Evolutionary conservation across 1,140 invertebrate genomes (phyloP).

Genomic region (Caenorhabditis tropicalis): DNA sequence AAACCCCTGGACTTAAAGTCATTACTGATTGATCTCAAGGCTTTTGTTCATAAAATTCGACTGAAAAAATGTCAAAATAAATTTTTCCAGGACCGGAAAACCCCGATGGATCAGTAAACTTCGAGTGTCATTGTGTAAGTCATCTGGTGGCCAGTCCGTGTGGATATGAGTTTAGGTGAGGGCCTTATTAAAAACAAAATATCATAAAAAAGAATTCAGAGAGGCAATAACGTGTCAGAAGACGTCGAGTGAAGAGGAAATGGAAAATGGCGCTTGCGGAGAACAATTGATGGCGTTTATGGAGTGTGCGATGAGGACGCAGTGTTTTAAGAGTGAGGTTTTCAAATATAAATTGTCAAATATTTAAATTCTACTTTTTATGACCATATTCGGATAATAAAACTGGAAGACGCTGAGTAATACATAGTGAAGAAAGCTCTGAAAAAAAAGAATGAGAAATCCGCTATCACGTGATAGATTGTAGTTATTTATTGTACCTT

Average conservation of each 20-base stretch:
- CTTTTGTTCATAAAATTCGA: too few relatives aligned
- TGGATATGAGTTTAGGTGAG: conserved; percentile 62
- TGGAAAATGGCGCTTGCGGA: conserved; percentile 68
- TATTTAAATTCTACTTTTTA: too few relatives aligned
- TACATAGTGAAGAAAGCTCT: too few relatives aligned
- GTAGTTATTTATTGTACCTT: too few relatives aligned
- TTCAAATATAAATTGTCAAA: background rate
- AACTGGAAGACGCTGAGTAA: too few relatives aligned
- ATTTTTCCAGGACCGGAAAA: conserved; percentile 59
- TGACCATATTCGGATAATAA: too few relatives aligned
- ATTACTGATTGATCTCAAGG: too few relatives aligned
- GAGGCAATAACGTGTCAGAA: conserved; percentile 69
- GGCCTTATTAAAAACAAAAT: background rate
- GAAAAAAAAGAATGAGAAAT: too few relatives aligned
- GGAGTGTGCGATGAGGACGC: conserved; percentile 65
- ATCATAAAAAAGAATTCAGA: background rate
- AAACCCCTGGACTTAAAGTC: too few relatives aligned
- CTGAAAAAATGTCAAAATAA: too few relatives aligned
- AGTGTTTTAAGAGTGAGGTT: conserved; percentile 62
- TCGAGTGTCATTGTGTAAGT: conserved; percentile 70
- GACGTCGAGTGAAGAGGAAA: conserved; percentile 58
- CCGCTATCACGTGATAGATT: too few relatives aligned
- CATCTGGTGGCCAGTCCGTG: conserved; percentile 69
- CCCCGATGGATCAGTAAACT: conserved; percentile 68
- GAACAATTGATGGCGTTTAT: conserved; percentile 69